Evolutionary conservation across 2,113 vertebrate species (phyloP).

Genomic region (Mirza zaza): DNA sequence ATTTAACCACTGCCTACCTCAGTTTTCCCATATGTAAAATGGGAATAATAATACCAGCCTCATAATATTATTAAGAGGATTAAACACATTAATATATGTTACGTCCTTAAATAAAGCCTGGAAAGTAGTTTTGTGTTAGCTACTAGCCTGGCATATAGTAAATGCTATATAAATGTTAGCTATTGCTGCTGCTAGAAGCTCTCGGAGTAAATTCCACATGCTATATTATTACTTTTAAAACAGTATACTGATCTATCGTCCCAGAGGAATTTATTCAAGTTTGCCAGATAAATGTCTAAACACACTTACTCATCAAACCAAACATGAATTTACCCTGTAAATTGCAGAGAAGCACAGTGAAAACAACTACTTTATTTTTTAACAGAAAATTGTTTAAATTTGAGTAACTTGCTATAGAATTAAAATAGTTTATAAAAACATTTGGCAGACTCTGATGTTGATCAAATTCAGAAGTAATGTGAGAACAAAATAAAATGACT

Average conservation of each 20-base stretch:
- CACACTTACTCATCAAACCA: slow-evolving; percentile 66
- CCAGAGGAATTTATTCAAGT: slow-evolving; percentile 45
- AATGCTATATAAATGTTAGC: slow-evolving; percentile 53
- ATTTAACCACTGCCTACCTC: slow-evolving; percentile 1
- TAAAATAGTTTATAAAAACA: slow-evolving; percentile 55
- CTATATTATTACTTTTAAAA: slow-evolving; percentile 60
- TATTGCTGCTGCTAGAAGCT: slow-evolving; percentile 6
- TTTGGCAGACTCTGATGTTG: slow-evolving; percentile 42
- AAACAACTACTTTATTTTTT: slow-evolving; percentile 63
- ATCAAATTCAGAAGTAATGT: slow-evolving; percentile 40
- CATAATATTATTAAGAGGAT: neutral
- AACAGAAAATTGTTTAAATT: slow-evolving; percentile 60
- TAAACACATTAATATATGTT: slow-evolving; percentile 35
- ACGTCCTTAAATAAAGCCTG: slow-evolving; percentile 40
- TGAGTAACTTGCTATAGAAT: slow-evolving; percentile 43
- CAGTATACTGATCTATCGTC: slow-evolving; percentile 48
- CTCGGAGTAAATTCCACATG: slow-evolving; percentile 37
- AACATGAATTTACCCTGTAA: slow-evolving; percentile 60
- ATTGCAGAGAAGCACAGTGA: slow-evolving; percentile 30
- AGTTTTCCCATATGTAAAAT: slow-evolving; percentile 33
- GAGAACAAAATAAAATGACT: slow-evolving; percentile 49
- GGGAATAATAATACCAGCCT: neutral
- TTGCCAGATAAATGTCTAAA: slow-evolving; percentile 69
- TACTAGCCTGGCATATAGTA: slow-evolving; percentile 36
- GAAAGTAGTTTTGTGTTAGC: slow-evolving; percentile 46